These are phyloP conservation scores for Trichonephila clavipes DNA, from an alignment of 1,140 invertebrate genomes.

Conservation along the genomic window DNA sequence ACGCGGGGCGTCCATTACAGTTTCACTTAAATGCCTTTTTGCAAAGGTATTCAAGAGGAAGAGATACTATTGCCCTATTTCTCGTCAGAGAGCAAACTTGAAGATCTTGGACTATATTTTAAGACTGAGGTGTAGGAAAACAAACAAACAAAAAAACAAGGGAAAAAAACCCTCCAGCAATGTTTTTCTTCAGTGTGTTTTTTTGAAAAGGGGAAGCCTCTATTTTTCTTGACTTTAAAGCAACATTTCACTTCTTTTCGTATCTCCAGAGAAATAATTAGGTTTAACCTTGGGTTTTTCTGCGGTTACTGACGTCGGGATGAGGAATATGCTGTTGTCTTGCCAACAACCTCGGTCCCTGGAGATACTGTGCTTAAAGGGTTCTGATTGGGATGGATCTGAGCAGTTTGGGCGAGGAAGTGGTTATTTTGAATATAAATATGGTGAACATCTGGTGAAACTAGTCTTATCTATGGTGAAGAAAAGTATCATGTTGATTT, in stretches of 20 bases:
- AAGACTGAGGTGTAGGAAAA: not conserved
- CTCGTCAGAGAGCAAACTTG: not conserved
- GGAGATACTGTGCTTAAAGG: not conserved
- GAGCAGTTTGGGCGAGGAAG: not conserved
- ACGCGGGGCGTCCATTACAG: no score
- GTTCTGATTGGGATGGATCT: not conserved
- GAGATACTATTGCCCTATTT: not conserved
- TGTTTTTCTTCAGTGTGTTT: not conserved
- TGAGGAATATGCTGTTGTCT: not conserved
- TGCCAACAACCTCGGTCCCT: not conserved
- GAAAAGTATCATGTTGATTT: not conserved
- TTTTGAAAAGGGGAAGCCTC: not conserved
- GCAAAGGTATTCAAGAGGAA: not conserved
- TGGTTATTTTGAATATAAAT: constrained; percentile 52
- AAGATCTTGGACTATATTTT: not conserved
- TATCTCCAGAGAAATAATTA: constrained; percentile 26
- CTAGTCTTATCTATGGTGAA: not conserved
- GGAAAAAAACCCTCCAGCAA: not conserved
- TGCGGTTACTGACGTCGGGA: not conserved
- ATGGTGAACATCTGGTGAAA: constrained; percentile 9
- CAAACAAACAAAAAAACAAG: no score
- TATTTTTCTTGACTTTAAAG: constrained; percentile 16
- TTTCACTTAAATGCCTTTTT: not conserved
- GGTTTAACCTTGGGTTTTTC: not conserved
- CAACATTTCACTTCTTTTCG: constrained; percentile 6